Evolutionary conservation across 2,888 invertebrate species (phyloP).

Genomic region (Globia sparganii): DNA sequence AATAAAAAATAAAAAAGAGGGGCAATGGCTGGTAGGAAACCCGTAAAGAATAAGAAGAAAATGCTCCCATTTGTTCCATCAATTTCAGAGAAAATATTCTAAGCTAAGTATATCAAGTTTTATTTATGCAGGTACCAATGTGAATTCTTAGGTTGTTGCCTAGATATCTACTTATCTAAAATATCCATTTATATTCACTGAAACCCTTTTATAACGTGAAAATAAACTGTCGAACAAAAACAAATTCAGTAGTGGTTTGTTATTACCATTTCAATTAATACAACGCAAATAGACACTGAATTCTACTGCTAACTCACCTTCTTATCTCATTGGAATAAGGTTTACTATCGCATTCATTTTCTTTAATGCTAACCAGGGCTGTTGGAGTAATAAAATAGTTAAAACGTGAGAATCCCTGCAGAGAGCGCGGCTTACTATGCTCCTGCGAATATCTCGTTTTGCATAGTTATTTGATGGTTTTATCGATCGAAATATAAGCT

Average conservation of each 20-base stretch:
- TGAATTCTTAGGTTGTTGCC: not conserved
- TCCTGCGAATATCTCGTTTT: constrained; percentile 79
- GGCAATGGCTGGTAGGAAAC: not conserved
- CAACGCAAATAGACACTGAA: constrained; percentile 32
- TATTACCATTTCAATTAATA: constrained; percentile 60
- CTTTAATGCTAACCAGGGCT: constrained; percentile 40
- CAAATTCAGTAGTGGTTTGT: constrained; percentile 49
- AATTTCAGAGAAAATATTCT: not conserved
- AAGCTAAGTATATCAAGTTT: not conserved
- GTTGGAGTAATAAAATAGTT: constrained; percentile 72
- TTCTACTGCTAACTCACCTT: constrained; percentile 7
- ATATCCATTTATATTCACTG: not conserved
- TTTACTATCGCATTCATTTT: constrained; percentile 42
- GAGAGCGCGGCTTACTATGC: constrained; percentile 65
- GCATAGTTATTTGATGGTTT: constrained; percentile 68
- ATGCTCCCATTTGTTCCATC: not conserved
- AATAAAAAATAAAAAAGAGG: not conserved
- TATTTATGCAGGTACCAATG: not conserved
- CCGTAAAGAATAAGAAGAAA: not conserved
- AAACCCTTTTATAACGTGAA: constrained; percentile 19
- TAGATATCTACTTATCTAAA: not conserved
- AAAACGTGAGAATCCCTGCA: constrained; percentile 85
- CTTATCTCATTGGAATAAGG: constrained; percentile 53
- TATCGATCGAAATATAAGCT: constrained; percentile 61
- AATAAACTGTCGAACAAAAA: constrained; percentile 39